Conservation (phyloP, 2,113 vertebrate species). For the Petrocephalus microphthalmus region DNA sequence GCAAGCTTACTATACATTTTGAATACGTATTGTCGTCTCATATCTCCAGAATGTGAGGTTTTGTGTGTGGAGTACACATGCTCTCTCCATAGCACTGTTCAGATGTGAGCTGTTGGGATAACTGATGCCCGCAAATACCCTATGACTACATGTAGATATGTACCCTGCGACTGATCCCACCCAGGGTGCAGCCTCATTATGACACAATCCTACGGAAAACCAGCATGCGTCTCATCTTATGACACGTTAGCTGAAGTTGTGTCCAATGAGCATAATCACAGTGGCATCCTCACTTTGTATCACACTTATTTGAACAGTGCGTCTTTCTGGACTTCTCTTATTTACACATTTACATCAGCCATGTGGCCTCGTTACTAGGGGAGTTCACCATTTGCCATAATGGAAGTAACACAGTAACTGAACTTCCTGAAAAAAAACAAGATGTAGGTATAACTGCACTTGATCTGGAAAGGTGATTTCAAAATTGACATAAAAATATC, state of each 20-base stretch:
- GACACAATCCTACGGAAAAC: no score
- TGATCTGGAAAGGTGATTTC: neutral
- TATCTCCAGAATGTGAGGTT: neutral
- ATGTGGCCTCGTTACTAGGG: neutral
- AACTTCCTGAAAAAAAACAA: neutral
- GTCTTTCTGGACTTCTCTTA: neutral
- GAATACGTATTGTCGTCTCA: neutral
- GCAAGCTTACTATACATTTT: neutral
- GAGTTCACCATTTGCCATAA: neutral
- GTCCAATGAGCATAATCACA: neutral
- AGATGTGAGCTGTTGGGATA: neutral
- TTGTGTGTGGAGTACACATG: neutral
- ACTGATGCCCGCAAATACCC: neutral
- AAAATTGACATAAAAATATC: neutral
- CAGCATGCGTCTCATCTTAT: no score
- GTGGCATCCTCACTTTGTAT: neutral
- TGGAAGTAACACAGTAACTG: neutral
- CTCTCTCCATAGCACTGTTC: neutral
- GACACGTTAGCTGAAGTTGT: no score
- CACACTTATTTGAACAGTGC: neutral
- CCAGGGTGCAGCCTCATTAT: neutral
- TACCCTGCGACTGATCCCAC: neutral
- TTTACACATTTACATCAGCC: neutral
- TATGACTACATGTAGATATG: neutral
- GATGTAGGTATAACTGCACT: neutral